phyloP scores from a whole-genome alignment of 2,888 invertebrate species.

The Apamea crenata region DNA sequence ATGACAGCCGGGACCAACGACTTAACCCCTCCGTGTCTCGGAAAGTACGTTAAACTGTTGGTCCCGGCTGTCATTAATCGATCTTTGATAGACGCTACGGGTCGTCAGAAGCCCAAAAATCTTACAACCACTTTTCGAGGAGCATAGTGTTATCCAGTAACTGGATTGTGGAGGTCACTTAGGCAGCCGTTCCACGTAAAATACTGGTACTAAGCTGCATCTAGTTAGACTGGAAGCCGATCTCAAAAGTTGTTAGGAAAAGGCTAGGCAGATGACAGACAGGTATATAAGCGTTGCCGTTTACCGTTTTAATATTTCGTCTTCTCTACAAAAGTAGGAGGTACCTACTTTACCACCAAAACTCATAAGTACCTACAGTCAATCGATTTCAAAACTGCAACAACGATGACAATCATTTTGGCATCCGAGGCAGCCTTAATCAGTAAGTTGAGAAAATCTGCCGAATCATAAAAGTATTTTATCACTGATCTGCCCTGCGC shows the following conservation, averaged over 20 bases:
- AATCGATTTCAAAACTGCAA: constrained; percentile 63
- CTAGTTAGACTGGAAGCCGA: neutral
- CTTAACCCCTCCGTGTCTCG: too few species aligned
- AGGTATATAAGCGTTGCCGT: neutral
- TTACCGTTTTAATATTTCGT: neutral
- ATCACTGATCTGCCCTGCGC: constrained; percentile 65
- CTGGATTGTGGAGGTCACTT: too few species aligned
- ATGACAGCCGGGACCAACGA: too few species aligned
- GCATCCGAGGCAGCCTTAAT: constrained; percentile 60
- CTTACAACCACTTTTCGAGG: too few species aligned
- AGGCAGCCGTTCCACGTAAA: neutral
- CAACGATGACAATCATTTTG: constrained; percentile 65
- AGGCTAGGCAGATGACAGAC: too few species aligned
- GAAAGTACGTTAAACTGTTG: too few species aligned
- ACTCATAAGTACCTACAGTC: constrained; percentile 3
- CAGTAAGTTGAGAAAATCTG: constrained; percentile 61
- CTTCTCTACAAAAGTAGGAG: neutral
- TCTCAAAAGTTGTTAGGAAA: neutral
- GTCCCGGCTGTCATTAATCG: too few species aligned
- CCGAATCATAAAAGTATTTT: constrained; percentile 67
- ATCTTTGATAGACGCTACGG: too few species aligned
- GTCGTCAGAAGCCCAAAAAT: too few species aligned
- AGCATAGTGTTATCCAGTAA: too few species aligned
- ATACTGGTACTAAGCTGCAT: neutral
- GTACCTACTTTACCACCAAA: neutral